Conservation (phyloP, 2,797 vertebrate genomes). For the Eidolon dupreanum region DNA sequence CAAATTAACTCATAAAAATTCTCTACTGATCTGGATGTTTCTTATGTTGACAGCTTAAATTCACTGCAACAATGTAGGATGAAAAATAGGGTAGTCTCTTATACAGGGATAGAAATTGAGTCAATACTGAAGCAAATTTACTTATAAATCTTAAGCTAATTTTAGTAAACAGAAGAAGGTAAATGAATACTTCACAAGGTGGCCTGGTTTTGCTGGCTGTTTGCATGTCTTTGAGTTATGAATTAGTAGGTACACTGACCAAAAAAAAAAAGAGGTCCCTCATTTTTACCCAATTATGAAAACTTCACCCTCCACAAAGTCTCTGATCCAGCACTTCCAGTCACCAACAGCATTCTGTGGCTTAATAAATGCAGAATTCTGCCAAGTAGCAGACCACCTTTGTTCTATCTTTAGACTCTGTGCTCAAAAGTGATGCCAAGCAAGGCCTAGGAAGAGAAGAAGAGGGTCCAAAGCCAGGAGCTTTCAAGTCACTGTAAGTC, state of each 20-base stretch:
- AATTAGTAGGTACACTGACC: not conserved
- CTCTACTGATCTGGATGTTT: not conserved
- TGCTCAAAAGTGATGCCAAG: not conserved
- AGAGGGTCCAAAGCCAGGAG: not conserved
- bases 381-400: not conserved
- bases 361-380: not conserved
- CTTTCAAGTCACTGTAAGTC: not conserved
- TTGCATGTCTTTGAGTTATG: not conserved
- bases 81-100: not conserved
- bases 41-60: not conserved
- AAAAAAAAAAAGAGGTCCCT: not conserved
- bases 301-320: not conserved
- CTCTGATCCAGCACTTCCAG: not conserved
- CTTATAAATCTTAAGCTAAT: slow-evolving; percentile 34
- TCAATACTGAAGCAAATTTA: not conserved
- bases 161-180: slow-evolving; percentile 17
- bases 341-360: not conserved
- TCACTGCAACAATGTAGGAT: not conserved
- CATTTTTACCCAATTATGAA: not conserved
- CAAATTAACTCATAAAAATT: not conserved
- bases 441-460: not conserved
- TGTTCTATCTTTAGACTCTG: not conserved
- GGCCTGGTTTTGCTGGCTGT: not conserved
- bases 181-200: not conserved
- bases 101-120: not conserved